Conservation (phyloP, 2,113 vertebrate species). For the Platichthys flesus region DNA sequence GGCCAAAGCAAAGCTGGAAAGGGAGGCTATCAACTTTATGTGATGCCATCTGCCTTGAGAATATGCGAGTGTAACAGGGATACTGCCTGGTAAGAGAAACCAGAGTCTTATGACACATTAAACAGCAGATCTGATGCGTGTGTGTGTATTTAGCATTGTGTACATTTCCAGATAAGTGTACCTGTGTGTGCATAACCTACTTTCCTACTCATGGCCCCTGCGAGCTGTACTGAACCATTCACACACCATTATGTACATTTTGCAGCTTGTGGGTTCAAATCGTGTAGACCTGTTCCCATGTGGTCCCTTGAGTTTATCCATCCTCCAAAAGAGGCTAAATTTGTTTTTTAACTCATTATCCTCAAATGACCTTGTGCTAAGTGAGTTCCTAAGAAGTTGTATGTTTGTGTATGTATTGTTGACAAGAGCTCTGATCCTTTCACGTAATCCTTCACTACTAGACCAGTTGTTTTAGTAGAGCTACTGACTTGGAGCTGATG, state of each 20-base stretch:
- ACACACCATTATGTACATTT: slow-evolving; percentile 25
- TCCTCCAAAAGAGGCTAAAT: no score
- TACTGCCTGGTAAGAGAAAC: slow-evolving; percentile 22
- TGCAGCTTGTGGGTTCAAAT: slow-evolving; percentile 33
- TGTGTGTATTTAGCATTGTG: neutral
- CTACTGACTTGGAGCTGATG: slow-evolving; percentile 17
- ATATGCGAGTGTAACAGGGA: slow-evolving; percentile 28
- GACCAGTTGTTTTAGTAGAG: neutral
- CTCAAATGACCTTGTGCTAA: slow-evolving; percentile 34
- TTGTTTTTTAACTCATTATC: slow-evolving; percentile 13
- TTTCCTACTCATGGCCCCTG: slow-evolving; percentile 23
- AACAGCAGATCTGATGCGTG: slow-evolving; percentile 34
- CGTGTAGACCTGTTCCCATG: slow-evolving; percentile 12
- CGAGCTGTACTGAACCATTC: slow-evolving; percentile 47
- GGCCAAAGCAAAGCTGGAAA: slow-evolving; percentile 36
- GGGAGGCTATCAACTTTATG: slow-evolving; percentile 43
- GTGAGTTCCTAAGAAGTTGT: slow-evolving; percentile 6
- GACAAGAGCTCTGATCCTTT: slow-evolving; percentile 26
- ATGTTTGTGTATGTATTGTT: neutral
- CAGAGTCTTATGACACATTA: slow-evolving; percentile 36
- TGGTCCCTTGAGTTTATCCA: slow-evolving; percentile 19
- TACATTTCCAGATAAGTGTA: slow-evolving; percentile 27
- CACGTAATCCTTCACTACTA: slow-evolving; percentile 17
- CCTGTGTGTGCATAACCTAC: slow-evolving; percentile 55
- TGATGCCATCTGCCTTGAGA: slow-evolving; percentile 49